Evolutionary conservation across 2,113 vertebrate species (phyloP).

Genomic region (Rostratula benghalensis): DNA sequence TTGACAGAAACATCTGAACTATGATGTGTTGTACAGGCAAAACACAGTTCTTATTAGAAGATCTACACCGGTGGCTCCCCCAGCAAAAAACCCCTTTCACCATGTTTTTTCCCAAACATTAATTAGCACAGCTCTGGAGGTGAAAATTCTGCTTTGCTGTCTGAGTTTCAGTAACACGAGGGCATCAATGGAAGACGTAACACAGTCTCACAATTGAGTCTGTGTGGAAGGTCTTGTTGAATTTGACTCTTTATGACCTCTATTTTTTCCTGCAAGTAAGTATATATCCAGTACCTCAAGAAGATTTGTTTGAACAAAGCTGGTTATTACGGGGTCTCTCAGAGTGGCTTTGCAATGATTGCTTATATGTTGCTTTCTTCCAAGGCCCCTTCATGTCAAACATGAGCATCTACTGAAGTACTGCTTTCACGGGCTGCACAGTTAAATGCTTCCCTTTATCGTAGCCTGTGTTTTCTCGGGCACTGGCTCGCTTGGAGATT

Average conservation of each 20-base stretch:
- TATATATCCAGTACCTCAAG: neutral
- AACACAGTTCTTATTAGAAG: neutral
- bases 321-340: accelerated
- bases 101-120: neutral
- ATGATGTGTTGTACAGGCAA: neutral
- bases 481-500: neutral
- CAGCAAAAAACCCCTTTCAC: neutral
- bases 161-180: neutral
- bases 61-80: neutral
- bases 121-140: neutral
- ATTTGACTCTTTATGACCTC: neutral
- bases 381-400: neutral
- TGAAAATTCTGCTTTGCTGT: neutral
- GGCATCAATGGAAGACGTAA: neutral
- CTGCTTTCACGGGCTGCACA: accelerated
- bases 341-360: neutral
- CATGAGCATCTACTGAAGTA: neutral
- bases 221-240: neutral
- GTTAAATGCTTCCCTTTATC: accelerated
- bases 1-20: neutral
- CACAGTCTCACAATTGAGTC: neutral
- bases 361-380: neutral
- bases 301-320: neutral
- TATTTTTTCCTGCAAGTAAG: neutral
- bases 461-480: neutral